Percentiles rank a stretch among this genome's conserved stretches.
Conservation (phyloP, 1,140 invertebrate species). For the Caenorhabditis inopinata region DNA sequence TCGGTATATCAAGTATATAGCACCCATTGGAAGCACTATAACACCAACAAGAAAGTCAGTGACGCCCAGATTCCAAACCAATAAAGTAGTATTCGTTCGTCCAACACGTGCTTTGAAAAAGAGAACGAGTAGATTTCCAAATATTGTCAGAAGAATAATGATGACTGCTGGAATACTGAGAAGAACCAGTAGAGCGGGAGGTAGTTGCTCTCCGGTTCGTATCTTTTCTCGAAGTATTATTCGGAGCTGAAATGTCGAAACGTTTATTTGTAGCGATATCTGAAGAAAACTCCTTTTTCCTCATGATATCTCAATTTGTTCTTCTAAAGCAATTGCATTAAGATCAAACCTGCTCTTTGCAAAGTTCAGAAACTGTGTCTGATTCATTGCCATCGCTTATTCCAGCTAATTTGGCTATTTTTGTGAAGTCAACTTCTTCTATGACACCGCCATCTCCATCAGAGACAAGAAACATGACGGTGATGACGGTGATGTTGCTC, state of each 20-base stretch:
- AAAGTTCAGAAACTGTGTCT: not conserved
- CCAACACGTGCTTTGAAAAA: constrained; percentile 63
- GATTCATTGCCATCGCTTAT: not conserved
- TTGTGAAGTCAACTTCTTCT: constrained; percentile 6
- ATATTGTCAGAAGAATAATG: constrained; percentile 64
- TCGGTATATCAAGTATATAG: constrained; percentile 57
- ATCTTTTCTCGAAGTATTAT: constrained; percentile 16
- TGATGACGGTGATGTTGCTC: not conserved
- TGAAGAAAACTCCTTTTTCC: no score
- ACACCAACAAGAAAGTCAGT: constrained; percentile 70
- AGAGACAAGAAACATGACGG: constrained; percentile 12
- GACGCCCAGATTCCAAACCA: constrained; percentile 65
- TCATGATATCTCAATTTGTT: no score
- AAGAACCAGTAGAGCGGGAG: constrained; percentile 54
- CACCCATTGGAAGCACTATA: constrained; percentile 69
- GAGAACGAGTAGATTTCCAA: constrained; percentile 63
- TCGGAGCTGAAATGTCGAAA: constrained; percentile 34
- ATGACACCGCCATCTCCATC: constrained; percentile 24
- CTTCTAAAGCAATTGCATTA: no score
- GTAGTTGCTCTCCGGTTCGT: constrained; percentile 41
- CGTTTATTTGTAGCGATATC: no score
- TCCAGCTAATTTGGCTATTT: not conserved
- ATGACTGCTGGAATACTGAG: constrained; percentile 57
- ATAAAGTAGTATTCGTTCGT: constrained; percentile 62
- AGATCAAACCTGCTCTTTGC: not conserved